Percentiles rank a stretch among this genome's conserved stretches.
Conservation (phyloP, 2,888 invertebrate species). For the Neria commutata region DNA sequence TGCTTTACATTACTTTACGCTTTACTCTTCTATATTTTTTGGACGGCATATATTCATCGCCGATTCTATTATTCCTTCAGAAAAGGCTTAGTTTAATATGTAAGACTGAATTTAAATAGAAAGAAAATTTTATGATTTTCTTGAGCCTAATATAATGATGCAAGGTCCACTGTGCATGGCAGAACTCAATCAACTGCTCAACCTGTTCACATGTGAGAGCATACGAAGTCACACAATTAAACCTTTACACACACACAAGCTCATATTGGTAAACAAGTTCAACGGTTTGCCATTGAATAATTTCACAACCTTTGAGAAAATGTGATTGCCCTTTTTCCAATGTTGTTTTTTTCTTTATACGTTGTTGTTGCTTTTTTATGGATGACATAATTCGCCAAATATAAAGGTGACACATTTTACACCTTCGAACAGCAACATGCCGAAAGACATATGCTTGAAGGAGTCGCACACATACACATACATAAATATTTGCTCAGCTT, state of each 20-base stretch:
- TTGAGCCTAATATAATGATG: too few species aligned
- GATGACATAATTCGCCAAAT: constrained; percentile 21
- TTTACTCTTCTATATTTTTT: too few species aligned
- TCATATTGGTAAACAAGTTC: background rate
- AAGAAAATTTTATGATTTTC: too few species aligned
- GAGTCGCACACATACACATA: background rate
- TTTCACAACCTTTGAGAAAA: background rate
- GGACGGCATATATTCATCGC: too few species aligned
- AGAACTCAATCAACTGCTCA: background rate
- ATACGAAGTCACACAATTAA: too few species aligned
- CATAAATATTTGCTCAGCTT: constrained; percentile 8
- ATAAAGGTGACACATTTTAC: constrained; percentile 12
- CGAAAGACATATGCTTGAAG: background rate
- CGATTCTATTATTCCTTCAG: too few species aligned
- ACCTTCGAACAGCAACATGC: background rate
- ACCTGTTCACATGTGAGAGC: background rate
- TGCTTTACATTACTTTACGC: too few species aligned
- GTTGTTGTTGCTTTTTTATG: constrained; percentile 18
- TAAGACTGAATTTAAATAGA: too few species aligned
- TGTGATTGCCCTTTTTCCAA: background rate
- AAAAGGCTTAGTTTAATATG: too few species aligned
- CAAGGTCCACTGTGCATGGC: too few species aligned
- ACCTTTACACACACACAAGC: constrained; percentile 6
- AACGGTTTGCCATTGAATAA: background rate
- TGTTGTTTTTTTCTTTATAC: constrained; percentile 6